Evolutionary conservation across 2,113 vertebrate species (phyloP).

Genomic region (Myanophis thanlyinensis): DNA sequence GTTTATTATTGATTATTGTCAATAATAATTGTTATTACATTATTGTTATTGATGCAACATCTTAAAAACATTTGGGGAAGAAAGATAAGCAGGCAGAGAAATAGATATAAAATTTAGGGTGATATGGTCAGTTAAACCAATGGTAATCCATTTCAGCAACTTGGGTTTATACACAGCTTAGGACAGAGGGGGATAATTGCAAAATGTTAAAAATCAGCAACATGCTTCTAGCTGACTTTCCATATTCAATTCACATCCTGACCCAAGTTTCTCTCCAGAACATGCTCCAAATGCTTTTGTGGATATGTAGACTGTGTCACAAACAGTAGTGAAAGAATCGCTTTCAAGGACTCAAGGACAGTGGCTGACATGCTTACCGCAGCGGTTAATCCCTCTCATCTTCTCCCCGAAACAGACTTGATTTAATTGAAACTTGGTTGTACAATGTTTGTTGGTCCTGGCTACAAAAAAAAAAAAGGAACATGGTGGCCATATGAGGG

Average conservation of each 20-base stretch:
- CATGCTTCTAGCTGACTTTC: not conserved
- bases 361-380: not conserved
- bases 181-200: not conserved
- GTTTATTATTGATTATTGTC: too few species aligned
- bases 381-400: not conserved
- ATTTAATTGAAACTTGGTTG: not conserved
- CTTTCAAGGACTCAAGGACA: not conserved
- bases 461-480: not conserved
- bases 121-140: not conserved
- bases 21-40: too few species aligned
- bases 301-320: not conserved
- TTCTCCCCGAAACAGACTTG: not conserved
- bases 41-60: not conserved
- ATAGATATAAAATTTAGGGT: not conserved
- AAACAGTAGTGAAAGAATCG: not conserved
- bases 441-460: not conserved
- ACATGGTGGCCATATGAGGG: not conserved
- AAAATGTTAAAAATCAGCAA: not conserved
- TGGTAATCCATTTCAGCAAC: not conserved
- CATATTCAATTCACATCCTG: not conserved
- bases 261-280: not conserved
- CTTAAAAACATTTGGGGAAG: not conserved
- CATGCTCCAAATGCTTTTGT: not conserved
- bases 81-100: not conserved
- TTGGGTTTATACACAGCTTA: not conserved